Percentiles rank a stretch among this genome's conserved stretches.
These are phyloP conservation scores for Sycophila texana DNA, from an alignment of 2,888 invertebrate genomes.

Conservation along the genomic window DNA sequence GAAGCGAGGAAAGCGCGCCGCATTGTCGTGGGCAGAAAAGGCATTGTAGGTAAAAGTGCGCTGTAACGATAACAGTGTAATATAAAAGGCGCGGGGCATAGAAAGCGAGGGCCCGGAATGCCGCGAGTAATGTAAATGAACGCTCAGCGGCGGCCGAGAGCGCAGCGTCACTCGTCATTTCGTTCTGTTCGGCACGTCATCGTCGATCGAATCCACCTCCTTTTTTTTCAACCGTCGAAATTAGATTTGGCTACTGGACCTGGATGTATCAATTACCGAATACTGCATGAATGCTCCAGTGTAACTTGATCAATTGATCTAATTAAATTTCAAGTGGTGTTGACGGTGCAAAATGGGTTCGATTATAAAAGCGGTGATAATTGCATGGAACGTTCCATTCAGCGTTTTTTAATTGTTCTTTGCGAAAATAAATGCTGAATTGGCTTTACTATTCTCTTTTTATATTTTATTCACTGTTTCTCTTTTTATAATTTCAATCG, in stretches of 20 bases:
- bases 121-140: slow-evolving; percentile 3
- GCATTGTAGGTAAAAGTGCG: not conserved
- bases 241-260: not conserved
- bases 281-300: not conserved
- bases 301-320: not conserved
- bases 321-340: not conserved
- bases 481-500: no score
- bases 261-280: slow-evolving; percentile 4
- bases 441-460: no score
- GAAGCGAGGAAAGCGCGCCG: not conserved
- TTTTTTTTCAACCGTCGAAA: not conserved
- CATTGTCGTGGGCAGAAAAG: not conserved
- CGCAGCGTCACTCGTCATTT: not conserved
- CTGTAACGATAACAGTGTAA: not conserved
- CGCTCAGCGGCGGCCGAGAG: not conserved
- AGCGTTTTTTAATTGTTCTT: no score
- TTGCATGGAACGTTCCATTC: not conserved
- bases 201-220: not conserved
- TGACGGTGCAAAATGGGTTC: not conserved
- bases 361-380: not conserved
- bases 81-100: not conserved
- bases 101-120: slow-evolving; percentile 1
- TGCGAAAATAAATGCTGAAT: no score
- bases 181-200: not conserved
- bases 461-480: no score